A percentile compares a stretch with the other conserved stretches of the same genome.
Conservation (phyloP, 2,113 vertebrate species). For the Spermophilus dauricus region DNA sequence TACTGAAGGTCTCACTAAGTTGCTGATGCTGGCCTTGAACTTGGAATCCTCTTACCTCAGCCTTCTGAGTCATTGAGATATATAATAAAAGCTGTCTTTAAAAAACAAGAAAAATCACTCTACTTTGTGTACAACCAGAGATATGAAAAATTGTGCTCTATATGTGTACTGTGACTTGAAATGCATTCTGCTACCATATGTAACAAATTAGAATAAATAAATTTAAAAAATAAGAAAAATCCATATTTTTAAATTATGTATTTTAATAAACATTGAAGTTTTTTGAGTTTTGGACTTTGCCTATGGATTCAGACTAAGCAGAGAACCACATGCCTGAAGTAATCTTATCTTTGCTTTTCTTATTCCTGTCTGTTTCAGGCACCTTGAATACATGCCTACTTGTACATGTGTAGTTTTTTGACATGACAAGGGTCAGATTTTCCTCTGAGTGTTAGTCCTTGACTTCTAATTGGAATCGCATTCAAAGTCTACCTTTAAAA, state of each 20-base stretch:
- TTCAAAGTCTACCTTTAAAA: background rate
- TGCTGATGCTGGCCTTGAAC: no score
- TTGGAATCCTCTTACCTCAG: no score
- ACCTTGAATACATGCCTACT: background rate
- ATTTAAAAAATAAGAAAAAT: background rate
- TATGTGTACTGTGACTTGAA: no score
- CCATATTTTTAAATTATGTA: background rate
- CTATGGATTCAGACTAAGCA: background rate
- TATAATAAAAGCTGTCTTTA: background rate
- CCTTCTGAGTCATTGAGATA: background rate
- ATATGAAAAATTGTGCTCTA: no score
- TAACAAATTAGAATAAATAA: background rate
- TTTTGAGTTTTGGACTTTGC: background rate
- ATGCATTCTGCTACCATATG: no score
- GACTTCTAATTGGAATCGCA: background rate
- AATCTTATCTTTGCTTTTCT: background rate
- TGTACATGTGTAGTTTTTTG: background rate
- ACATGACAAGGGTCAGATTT: background rate
- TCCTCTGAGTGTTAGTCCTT: background rate
- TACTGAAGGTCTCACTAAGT: no score
- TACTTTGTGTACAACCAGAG: no score
- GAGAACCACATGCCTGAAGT: background rate
- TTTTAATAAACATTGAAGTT: background rate
- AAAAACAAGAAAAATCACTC: no score
- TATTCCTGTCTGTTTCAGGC: background rate